A percentile compares a stretch with the other conserved stretches of the same genome.
phyloP scores from a whole-genome alignment of 2,113 vertebrate genomes.

The Prochilodus magdalenae region DNA sequence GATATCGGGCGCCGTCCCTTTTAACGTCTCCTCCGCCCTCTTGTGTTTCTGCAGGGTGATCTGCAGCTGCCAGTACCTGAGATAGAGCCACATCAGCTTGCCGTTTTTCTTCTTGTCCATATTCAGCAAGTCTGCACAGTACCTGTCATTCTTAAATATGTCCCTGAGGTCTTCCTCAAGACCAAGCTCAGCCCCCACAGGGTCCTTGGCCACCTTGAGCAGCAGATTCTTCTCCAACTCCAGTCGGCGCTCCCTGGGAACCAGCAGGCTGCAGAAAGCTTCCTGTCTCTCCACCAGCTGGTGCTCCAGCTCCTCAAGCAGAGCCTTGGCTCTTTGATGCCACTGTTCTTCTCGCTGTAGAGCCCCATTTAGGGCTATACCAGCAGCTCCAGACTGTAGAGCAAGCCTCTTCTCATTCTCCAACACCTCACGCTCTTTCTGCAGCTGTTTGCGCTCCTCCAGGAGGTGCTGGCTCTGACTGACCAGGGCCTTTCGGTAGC shows the following conservation, averaged over 20 bases:
- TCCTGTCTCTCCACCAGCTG: slow-evolving; percentile 86
- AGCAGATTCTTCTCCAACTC: slow-evolving; percentile 90
- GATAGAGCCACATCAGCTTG: slow-evolving; percentile 95
- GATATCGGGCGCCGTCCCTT: not conserved
- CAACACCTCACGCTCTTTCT: slow-evolving; percentile 81
- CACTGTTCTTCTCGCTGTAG: slow-evolving; percentile 82
- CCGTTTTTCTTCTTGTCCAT: slow-evolving; percentile 87
- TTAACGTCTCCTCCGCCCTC: slow-evolving; percentile 76
- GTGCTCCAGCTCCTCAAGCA: slow-evolving; percentile 84
- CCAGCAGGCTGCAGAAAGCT: slow-evolving; percentile 87
- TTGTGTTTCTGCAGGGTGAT: slow-evolving; percentile 85
- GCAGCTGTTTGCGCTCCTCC: slow-evolving; percentile 85
- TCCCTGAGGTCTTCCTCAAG: slow-evolving; percentile 86
- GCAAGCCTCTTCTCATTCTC: slow-evolving; percentile 79
- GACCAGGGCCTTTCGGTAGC: slow-evolving; percentile 86
- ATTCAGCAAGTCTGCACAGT: slow-evolving; percentile 87
- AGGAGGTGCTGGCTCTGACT: slow-evolving; percentile 88
- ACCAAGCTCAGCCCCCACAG: slow-evolving; percentile 75
- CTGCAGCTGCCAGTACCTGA: slow-evolving; percentile 90
- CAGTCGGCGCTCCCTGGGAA: slow-evolving; percentile 79
- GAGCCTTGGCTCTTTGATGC: slow-evolving; percentile 76
- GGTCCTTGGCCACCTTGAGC: slow-evolving; percentile 81
- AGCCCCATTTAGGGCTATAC: slow-evolving; percentile 75
- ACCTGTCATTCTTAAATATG: slow-evolving; percentile 91
- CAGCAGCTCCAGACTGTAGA: slow-evolving; percentile 74